phyloP scores from a whole-genome alignment of 1,140 invertebrate genomes.

The Luehdorfia chinensis region DNA sequence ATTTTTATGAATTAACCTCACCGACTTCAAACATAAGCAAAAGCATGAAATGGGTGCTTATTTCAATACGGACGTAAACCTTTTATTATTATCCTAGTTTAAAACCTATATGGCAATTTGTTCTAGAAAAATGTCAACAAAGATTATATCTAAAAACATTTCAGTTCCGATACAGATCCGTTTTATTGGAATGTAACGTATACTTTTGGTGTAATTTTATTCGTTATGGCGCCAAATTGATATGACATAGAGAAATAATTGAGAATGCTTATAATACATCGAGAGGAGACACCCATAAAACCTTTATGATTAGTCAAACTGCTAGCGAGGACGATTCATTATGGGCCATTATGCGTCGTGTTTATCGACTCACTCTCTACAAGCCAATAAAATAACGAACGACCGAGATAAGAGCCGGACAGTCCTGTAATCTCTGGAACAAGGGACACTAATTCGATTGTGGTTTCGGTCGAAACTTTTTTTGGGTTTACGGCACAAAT shows the following conservation, averaged over 20 bases:
- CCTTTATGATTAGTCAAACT: conserved; percentile 75
- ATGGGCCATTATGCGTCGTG: conserved; percentile 73
- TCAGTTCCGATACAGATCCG: no score
- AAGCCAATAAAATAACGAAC: conserved; percentile 77
- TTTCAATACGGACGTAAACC: conserved; percentile 1
- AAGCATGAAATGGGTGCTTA: background rate
- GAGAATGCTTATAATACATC: conserved; percentile 19
- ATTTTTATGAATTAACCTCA: conserved; percentile 7
- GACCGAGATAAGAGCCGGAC: conserved; percentile 72
- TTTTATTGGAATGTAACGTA: no score
- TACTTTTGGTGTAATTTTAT: no score
- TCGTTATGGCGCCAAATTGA: no score
- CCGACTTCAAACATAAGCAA: conserved; percentile 1
- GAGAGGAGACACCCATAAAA: conserved; percentile 68
- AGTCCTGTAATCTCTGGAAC: conserved; percentile 74
- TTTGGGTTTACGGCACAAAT: conserved; percentile 73
- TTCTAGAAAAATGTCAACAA: no score
- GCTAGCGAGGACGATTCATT: conserved; percentile 73
- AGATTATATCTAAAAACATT: no score
- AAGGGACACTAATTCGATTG: conserved; percentile 77
- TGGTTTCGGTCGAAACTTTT: conserved; percentile 70
- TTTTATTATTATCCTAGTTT: conserved; percentile 1
- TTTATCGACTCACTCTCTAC: conserved; percentile 74
- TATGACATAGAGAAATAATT: conserved; percentile 7
- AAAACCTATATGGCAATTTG: no score